Percentiles rank a stretch among this genome's conserved stretches.
These are phyloP conservation scores for Zosterops japonicus DNA, from an alignment of 2,113 vertebrate genomes.

Conservation along the genomic window DNA sequence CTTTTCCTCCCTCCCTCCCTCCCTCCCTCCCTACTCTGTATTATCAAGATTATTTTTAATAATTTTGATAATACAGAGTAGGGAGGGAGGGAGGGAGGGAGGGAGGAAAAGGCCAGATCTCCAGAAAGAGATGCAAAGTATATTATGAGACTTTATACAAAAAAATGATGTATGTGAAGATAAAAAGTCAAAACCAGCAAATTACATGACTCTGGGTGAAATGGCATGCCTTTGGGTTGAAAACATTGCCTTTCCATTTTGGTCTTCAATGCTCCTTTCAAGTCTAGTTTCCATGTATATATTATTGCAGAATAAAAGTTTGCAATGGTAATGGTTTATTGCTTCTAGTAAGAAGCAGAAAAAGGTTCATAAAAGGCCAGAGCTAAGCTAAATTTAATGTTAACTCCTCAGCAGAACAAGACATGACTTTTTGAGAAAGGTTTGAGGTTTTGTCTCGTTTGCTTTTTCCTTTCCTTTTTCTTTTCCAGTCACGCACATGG, in stretches of 20 bases:
- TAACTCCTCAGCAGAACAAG: neutral
- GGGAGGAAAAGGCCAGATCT: neutral
- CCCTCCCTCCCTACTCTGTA: too few relatives aligned
- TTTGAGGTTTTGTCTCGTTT: neutral
- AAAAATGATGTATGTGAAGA: neutral
- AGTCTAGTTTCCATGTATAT: neutral
- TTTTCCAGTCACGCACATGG: neutral
- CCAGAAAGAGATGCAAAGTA: neutral
- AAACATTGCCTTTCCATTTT: neutral
- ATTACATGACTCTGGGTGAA: neutral
- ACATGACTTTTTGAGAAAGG: neutral
- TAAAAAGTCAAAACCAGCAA: neutral
- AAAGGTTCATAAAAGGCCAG: neutral
- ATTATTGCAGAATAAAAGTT: neutral
- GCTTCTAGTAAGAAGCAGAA: neutral
- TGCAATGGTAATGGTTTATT: neutral
- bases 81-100: too few relatives aligned
- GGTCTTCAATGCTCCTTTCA: neutral
- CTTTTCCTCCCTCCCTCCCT: too few relatives aligned
- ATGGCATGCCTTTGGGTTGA: neutral
- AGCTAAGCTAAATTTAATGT: neutral
- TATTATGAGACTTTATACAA: neutral
- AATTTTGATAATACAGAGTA: neutral
- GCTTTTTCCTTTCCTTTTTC: accelerated
- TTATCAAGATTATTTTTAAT: neutral